Conservation (phyloP, 2,113 vertebrate species). For the Cariama cristata region DNA sequence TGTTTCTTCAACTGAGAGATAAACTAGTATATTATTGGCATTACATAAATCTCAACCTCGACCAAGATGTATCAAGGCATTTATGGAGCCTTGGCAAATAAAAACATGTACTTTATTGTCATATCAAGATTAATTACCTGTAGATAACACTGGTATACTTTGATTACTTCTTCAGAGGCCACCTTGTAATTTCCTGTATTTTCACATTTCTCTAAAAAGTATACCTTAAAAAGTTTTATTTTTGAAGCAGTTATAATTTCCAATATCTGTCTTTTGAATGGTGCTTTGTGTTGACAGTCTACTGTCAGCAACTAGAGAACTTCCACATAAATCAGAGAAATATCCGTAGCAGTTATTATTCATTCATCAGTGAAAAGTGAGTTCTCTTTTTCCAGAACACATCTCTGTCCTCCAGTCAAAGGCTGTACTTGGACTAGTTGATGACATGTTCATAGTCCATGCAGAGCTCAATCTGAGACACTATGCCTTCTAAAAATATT, state of each 20-base stretch:
- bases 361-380: not conserved
- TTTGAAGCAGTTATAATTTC: not conserved
- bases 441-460: not conserved
- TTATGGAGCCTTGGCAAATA: not conserved
- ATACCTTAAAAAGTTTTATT: not conserved
- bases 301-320: not conserved
- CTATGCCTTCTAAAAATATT: not conserved
- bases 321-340: not conserved
- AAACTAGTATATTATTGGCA: not conserved
- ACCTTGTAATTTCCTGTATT: not conserved
- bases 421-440: not conserved
- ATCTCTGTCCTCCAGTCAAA: not conserved
- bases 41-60: not conserved
- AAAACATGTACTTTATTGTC: not conserved
- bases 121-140: not conserved
- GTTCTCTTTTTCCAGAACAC: not conserved
- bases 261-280: not conserved
- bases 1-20: not conserved
- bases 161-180: not conserved
- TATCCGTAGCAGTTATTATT: not conserved
- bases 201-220: not conserved
- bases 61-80: not conserved
- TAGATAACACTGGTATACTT: not conserved
- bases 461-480: not conserved
- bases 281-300: not conserved